Conservation (phyloP, 2,113 vertebrate species). For the Thunnus maccoyii region DNA sequence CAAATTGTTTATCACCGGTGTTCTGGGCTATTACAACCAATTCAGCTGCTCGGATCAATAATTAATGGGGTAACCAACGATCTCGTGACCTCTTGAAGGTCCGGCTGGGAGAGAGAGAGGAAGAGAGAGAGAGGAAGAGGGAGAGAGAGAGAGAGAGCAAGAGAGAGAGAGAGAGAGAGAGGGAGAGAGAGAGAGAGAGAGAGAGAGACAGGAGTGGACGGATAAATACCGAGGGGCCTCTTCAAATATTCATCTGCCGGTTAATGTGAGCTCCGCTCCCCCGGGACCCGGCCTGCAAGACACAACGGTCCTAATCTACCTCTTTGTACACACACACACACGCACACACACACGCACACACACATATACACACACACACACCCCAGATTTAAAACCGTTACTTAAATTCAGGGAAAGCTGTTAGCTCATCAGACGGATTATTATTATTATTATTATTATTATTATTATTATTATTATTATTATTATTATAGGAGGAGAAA, state of each 20-base stretch:
- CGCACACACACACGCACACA: conserved; percentile 78
- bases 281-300: conserved; percentile 91
- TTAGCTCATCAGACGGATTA: conserved; percentile 85
- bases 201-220: conserved; percentile 77
- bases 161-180: conserved; percentile 77
- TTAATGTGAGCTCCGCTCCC: conserved; percentile 96
- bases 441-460: conserved; percentile 38
- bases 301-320: conserved; percentile 91
- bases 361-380: conserved; percentile 57
- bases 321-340: conserved; percentile 61
- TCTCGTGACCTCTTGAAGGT: conserved; percentile 94
- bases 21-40: conserved; percentile 89
- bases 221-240: conserved; percentile 94
- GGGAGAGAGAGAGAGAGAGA: conserved; percentile 77
- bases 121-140: conserved; percentile 57
- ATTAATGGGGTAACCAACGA: conserved; percentile 92
- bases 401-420: conserved; percentile 81
- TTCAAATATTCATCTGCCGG: conserved; percentile 99
- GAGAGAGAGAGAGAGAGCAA: not conserved
- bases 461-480: conserved; percentile 70
- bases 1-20: conserved; percentile 85
- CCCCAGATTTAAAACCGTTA: conserved; percentile 86
- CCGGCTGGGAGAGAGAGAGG: conserved; percentile 87
- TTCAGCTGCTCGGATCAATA: conserved; percentile 95
- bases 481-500: conserved; percentile 10